Conservation (phyloP, 1,140 invertebrate genomes). For the Calliphora vicina region DNA sequence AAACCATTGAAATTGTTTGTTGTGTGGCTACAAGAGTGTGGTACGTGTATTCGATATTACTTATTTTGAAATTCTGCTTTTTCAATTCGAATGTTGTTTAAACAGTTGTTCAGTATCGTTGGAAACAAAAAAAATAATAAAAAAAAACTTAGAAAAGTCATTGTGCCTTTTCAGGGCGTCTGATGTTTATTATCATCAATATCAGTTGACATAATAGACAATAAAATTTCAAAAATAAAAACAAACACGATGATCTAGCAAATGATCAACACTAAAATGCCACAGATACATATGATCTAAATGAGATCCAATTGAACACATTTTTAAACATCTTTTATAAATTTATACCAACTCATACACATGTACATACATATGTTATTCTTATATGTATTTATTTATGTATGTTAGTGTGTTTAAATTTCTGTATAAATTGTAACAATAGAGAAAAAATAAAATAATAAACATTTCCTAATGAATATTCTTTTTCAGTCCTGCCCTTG, state of each 20-base stretch:
- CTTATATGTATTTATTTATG: too few relatives aligned
- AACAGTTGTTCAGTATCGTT: not conserved
- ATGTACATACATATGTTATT: not conserved
- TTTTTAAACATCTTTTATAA: not conserved
- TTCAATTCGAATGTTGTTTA: not conserved
- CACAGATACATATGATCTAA: not conserved
- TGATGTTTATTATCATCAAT: not conserved
- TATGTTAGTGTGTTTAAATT: too few relatives aligned
- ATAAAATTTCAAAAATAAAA: not conserved
- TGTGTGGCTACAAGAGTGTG: not conserved
- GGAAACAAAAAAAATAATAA: too few relatives aligned
- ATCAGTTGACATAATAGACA: not conserved
- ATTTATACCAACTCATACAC: not conserved
- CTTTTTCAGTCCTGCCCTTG: not conserved
- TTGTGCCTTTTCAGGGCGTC: not conserved
- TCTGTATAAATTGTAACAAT: not conserved
- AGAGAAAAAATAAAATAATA: not conserved
- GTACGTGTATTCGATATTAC: not conserved
- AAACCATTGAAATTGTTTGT: too few relatives aligned
- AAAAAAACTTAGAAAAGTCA: constrained; percentile 7
- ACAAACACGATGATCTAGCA: constrained; percentile 3
- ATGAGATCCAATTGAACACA: not conserved
- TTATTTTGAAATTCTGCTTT: not conserved
- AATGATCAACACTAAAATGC: not conserved
- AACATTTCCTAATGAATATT: not conserved